Conservation (phyloP, 2,888 invertebrate genomes). For the Leptopterna dolabrata region DNA sequence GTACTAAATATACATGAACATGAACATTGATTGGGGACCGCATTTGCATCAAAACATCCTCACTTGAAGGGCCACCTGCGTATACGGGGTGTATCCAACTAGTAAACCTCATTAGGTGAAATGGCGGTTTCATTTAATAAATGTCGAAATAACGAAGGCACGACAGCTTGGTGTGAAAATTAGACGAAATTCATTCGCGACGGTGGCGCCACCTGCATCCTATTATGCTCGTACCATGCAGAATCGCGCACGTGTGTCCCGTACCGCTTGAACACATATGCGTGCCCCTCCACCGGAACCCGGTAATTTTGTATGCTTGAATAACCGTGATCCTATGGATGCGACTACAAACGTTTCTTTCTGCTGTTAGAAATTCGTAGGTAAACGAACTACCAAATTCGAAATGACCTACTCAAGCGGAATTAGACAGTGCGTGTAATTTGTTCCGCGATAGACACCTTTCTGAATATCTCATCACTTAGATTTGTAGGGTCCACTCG, state of each 20-base stretch:
- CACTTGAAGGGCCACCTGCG: neutral
- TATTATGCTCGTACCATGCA: neutral
- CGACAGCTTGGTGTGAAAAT: neutral
- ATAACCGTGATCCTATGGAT: neutral
- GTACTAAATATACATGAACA: too few species aligned
- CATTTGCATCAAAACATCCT: neutral
- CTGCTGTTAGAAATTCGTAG: too few species aligned
- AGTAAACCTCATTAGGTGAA: neutral
- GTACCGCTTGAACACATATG: neutral
- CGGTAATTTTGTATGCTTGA: neutral
- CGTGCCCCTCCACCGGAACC: neutral
- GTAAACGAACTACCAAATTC: too few species aligned
- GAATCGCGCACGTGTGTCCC: conserved; percentile 7
- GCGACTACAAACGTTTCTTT: neutral
- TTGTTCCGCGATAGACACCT: too few species aligned
- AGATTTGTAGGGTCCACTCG: too few species aligned
- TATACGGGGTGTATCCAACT: neutral
- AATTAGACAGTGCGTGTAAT: too few species aligned
- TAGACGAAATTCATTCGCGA: conserved; percentile 4
- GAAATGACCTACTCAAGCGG: too few species aligned
- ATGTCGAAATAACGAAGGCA: neutral
- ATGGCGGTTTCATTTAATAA: neutral
- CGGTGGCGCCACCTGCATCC: conserved; percentile 10
- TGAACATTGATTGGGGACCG: neutral
- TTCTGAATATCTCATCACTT: too few species aligned